phyloP scores from a whole-genome alignment of 2,888 invertebrate species.

The Mystacides longicornis region DNA sequence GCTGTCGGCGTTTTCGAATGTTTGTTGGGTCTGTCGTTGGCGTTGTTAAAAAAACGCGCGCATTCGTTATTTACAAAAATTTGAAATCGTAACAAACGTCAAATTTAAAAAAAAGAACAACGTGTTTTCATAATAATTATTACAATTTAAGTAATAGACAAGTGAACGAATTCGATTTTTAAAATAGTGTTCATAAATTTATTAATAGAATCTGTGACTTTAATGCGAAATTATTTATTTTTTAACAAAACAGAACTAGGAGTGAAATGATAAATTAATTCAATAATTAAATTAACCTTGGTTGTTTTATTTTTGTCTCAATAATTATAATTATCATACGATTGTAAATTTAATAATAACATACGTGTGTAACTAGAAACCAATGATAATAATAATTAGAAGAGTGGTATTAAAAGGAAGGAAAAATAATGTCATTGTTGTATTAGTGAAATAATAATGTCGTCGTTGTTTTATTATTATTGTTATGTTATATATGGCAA shows the following conservation, averaged over 20 bases:
- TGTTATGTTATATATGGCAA: constrained; percentile 6
- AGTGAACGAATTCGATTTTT: neutral
- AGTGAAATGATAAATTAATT: too few species aligned
- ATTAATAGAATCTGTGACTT: neutral
- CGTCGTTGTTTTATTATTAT: neutral
- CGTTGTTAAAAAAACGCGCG: neutral
- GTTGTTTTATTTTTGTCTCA: too few species aligned
- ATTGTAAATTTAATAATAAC: too few species aligned
- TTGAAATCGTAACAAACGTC: constrained; percentile 14
- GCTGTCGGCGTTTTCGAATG: constrained; percentile 18
- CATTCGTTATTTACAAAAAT: constrained; percentile 7
- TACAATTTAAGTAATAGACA: neutral
- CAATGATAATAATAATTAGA: too few species aligned
- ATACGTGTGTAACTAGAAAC: too few species aligned
- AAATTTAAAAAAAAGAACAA: constrained; percentile 1
- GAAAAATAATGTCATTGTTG: constrained; percentile 1
- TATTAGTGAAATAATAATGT: neutral
- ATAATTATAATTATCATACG: too few species aligned
- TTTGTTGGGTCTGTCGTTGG: constrained; percentile 8
- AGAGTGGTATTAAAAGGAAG: too few species aligned
- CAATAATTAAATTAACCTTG: too few species aligned
- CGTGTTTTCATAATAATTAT: neutral
- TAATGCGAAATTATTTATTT: neutral
- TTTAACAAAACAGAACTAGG: neutral
- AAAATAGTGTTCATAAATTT: neutral